Conservation (phyloP, 2,888 invertebrate genomes). For the Heliconius charithonia region DNA sequence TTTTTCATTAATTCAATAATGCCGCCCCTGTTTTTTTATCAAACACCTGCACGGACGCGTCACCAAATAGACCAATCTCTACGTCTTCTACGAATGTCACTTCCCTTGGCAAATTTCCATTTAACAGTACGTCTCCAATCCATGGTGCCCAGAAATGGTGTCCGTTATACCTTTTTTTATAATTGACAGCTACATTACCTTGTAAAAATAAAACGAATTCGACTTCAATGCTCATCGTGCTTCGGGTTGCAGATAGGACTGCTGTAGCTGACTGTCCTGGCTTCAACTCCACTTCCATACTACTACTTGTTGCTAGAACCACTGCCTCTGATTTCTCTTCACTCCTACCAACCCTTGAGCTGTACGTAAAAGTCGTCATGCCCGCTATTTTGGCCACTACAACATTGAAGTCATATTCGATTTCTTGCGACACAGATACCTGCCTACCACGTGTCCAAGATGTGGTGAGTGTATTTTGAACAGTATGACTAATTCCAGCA, state of each 20-base stretch:
- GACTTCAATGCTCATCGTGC: constrained; percentile 64
- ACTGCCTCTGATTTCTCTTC: constrained; percentile 65
- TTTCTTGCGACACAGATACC: constrained; percentile 60
- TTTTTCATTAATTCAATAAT: constrained; percentile 47
- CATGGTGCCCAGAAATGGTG: constrained; percentile 71
- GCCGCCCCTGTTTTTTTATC: constrained; percentile 62
- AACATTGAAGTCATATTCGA: constrained; percentile 67
- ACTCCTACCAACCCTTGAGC: constrained; percentile 63
- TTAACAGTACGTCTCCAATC: constrained; percentile 60
- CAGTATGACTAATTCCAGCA: constrained; percentile 66
- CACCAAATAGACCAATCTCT: constrained; percentile 63
- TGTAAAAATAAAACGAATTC: constrained; percentile 58
- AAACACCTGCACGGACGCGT: constrained; percentile 64
- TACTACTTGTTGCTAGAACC: constrained; percentile 63
- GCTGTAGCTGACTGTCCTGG: constrained; percentile 68
- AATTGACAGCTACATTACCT: constrained; percentile 70
- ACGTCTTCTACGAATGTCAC: constrained; percentile 56
- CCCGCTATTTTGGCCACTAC: constrained; percentile 62
- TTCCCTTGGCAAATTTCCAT: constrained; percentile 59
- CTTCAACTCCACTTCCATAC: constrained; percentile 65
- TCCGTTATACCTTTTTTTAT: constrained; percentile 55
- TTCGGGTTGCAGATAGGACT: constrained; percentile 63
- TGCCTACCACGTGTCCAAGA: constrained; percentile 64
- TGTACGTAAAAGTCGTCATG: constrained; percentile 62
- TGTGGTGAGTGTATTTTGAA: constrained; percentile 67